phyloP scores from a whole-genome alignment of 2,113 vertebrate species.

The Cyprinus carpio region DNA sequence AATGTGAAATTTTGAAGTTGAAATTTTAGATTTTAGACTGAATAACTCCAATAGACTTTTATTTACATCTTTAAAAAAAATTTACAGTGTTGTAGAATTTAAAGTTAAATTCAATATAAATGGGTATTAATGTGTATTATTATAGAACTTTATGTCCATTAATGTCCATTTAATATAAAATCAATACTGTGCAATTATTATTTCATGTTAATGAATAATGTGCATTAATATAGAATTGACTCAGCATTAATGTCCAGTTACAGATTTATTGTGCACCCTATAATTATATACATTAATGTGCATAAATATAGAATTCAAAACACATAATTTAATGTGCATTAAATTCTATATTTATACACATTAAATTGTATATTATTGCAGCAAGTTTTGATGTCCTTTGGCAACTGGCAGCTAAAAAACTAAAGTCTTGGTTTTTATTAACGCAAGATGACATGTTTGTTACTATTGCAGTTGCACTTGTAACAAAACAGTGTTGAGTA shows the following conservation, averaged over 20 bases:
- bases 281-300: not conserved
- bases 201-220: not conserved
- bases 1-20: too few relatives aligned
- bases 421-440: not conserved
- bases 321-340: too few relatives aligned
- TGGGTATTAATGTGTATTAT: too few relatives aligned
- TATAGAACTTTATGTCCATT: too few relatives aligned
- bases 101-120: too few relatives aligned
- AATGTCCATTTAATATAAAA: not conserved
- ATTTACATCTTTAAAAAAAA: too few relatives aligned
- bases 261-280: not conserved
- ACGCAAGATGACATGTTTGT: not conserved
- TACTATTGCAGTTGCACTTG: not conserved
- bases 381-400: not conserved
- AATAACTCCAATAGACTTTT: too few relatives aligned
- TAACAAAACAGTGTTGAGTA: not conserved
- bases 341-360: not conserved
- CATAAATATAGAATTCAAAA: too few relatives aligned
- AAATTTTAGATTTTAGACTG: too few relatives aligned
- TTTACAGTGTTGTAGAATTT: too few relatives aligned
- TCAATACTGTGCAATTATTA: not conserved
- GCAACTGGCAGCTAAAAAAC: not conserved
- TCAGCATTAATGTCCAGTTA: not conserved
- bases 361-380: not conserved
- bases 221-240: not conserved